Base-by-base conservation (phyloP, 2,797 vertebrate species). In the Pantherophis alleghaniensis region DNA sequence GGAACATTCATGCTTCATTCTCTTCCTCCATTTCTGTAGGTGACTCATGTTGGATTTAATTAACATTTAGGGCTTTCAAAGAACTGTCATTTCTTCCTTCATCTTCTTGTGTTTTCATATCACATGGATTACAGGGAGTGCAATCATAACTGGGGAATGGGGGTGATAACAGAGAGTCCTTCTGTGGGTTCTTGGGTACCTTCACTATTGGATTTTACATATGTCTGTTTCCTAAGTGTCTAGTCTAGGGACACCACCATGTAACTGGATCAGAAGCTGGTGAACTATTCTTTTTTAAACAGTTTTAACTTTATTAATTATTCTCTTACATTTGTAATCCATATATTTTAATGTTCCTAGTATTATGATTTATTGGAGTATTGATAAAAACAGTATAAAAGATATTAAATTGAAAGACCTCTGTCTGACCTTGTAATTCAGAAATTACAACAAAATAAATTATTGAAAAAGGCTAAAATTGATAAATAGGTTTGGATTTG, bases 31-130 rank as follows among this genome's bases (percentile, higher is more conserved):
- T 86, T 92, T 74, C 88, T 66, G 74, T 60, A 86, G 74, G 88
- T 92, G 88, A 92, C 57, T 92, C 88, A 92, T 90, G n/a, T 86
- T 92, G 90, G 74, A 90, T 63, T 63, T 56, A 86, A 92, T 66
- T 92, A 61, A 92, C 92, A 92, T 92, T 92, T 92, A 86, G 47
- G 51, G 88, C 88, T 92, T 90, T 92, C 92, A 90, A 90, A 92
- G 59, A 90, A 56, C 74, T 90, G 88, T 66, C 92, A 86, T 90
- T 92, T 92, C 59, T 79, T 47, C 88, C 57, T 86, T 92, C 42
- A 13, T 63, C 59, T 42, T 86, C 79, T 12, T 90, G 16, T 86
- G 20, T 92, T 92, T 92, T 79, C 88, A 86, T 90, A 92, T 86
- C 74, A 90, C 42, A 63, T 51, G 55, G 74, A 86, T 90, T 59